Base-by-base conservation (phyloP, 2,888 invertebrate genomes). In the Dioctria linearis region DNA sequence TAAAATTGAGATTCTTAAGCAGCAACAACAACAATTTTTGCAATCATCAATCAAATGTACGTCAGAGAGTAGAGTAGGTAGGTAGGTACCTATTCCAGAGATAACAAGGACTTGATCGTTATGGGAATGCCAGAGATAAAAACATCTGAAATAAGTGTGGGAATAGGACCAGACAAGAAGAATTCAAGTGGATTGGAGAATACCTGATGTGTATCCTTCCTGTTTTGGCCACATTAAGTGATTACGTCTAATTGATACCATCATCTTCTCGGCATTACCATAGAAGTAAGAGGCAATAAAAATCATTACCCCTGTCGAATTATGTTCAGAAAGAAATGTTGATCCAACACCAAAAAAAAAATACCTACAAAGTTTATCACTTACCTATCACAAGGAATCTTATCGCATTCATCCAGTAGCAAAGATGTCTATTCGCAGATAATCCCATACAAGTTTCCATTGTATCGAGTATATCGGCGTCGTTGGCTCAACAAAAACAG, bases 241-340 rank as follows among this genome's bases (percentile, higher is more conserved):
- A 75, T 75, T 75, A 75, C 43, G n/a, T 2, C 75, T 76, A 76
- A 76, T 76, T 76, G 76, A 76, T 75, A 75, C 73, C 43, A 8
- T 8, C 39, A 25, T 37, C 25, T 25, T 2, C 25, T 25, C 25
- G 25, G 25, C 25, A 25, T 25, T 25, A 25, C 25, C 25, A 25
- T 25, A 25, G 25, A 25, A 63, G 39, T 8, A 49, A n/a, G 43
- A 63, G 25, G 49, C 39, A 13, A 13, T 0, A 8, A 11, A 9
- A 25, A 69, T 42, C 39, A 8, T 3, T 42, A 51, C n/a, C 40
- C 9, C 40, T 40, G 43, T n/a, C 42, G 9, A 75, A 13, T 43
- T 40, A 13, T 37, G 63, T 54, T 5, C 13, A n/a, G 13, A 13
- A n/a, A 6, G n/a, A 5, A 59, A 59, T 59, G 25, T 5, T 8